These are phyloP conservation scores for Fregata magnificens DNA, from an alignment of 2,113 vertebrate species.

Conservation along the genomic window DNA sequence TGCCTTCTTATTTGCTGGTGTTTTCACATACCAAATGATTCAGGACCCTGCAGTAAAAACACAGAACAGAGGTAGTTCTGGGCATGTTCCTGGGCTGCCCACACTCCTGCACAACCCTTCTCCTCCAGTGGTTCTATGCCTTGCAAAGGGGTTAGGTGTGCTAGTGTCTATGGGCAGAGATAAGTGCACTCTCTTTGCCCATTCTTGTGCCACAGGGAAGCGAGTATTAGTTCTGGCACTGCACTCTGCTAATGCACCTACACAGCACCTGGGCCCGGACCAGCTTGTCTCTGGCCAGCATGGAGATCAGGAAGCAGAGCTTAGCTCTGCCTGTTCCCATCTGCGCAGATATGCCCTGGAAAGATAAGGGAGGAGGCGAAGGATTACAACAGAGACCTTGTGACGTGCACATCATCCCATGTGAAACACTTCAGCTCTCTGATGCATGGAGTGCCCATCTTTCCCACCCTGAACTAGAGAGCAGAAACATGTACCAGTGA, in stretches of 20 bases:
- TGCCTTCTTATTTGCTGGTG: not conserved
- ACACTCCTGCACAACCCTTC: not conserved
- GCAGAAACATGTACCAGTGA: not conserved
- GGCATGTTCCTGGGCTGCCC: not conserved
- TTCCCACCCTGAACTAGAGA: not conserved
- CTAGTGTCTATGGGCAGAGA: not conserved
- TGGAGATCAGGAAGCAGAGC: not conserved
- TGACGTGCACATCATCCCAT: not conserved
- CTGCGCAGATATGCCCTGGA: not conserved
- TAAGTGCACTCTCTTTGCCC: not conserved
- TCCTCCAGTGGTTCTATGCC: not conserved
- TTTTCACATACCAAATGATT: not conserved
- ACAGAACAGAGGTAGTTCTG: not conserved
- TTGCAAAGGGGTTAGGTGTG: not conserved
- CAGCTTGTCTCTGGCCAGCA: not conserved
- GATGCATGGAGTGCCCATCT: not conserved
- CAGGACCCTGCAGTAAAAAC: not conserved
- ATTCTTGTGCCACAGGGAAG: not conserved
- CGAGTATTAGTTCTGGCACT: not conserved
- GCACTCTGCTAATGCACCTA: not conserved
- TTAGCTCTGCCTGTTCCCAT: not conserved
- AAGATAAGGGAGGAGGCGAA: not conserved
- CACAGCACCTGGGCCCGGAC: not conserved
- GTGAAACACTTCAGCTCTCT: not conserved
- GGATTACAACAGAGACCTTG: not conserved